Conservation (phyloP, 2,113 vertebrate species). For the Pseudonaja textilis region DNA sequence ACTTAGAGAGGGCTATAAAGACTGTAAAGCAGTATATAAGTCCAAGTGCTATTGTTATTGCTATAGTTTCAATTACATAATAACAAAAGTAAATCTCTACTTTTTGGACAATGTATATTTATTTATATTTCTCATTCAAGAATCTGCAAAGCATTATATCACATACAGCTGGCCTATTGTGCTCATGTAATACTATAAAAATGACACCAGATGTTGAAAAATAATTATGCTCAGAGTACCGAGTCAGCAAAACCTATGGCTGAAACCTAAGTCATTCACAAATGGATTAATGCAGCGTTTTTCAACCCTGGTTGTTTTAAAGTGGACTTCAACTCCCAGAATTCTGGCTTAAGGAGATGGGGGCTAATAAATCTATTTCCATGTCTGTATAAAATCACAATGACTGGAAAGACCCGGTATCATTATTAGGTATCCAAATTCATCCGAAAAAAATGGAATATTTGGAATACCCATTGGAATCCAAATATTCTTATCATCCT, state of each 20-base stretch:
- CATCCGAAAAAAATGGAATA: neutral
- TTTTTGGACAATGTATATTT: neutral
- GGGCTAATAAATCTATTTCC: neutral
- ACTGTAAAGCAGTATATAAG: too few species aligned
- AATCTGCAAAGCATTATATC: neutral
- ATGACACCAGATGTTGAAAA: neutral
- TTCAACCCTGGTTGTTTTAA: neutral
- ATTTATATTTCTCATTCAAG: neutral
- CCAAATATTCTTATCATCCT: neutral
- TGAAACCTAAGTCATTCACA: neutral
- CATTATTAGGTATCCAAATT: neutral
- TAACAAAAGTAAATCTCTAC: neutral
- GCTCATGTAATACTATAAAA: neutral
- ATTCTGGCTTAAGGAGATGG: neutral
- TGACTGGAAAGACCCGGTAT: neutral
- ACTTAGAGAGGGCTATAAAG: too few species aligned
- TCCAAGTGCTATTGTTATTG: too few species aligned
- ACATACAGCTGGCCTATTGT: neutral
- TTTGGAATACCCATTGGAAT: neutral
- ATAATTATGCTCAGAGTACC: neutral
- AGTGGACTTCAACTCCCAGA: neutral
- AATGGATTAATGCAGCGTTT: neutral
- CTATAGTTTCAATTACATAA: too few species aligned
- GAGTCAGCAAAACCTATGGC: neutral
- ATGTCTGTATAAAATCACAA: neutral